Evolutionary conservation across 1,140 invertebrate genomes (phyloP), one percentile per base, ranked within the genome.

Genomic region (Lineus longissimus): DNA sequence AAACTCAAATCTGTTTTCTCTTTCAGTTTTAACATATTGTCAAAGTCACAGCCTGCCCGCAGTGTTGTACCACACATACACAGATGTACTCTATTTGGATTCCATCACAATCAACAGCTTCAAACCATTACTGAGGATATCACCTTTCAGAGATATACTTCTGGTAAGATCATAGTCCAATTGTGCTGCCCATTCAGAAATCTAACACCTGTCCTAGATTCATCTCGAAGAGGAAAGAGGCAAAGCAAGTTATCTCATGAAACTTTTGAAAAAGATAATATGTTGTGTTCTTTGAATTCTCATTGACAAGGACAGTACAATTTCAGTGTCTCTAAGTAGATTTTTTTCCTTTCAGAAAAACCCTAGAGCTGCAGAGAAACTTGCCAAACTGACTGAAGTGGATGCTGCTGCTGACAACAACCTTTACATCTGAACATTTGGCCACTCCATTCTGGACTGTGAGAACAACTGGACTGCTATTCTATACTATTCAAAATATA

Each of bases 61-160:
- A 13, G 65, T 73, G 11, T 59, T 79, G 15, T 80, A 78, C 64
- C 56, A 71, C n/a, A 73, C 75, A 64, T 80, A 76, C 64, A 76
- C 73, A 31, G 75, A 76, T 27, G 69, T 62, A 19, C 68, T 72
- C 19, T 64, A 72, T 47, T 57, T 71, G 17, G 74, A 78, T 55
- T 62, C 69, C 15, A 17, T 60, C 13, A 72, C 71, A n/a, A 67
- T 79, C 36, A 75, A 70, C 59, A 63, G 65, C n/a, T 79, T 76
- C 62, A 45, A 64, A 29, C 72, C 71, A 1, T 23, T 77, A 11
- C 59, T 75, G n/a, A 59, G 71, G 17, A 61, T 66, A 11, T 72
- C 72, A 41, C 72, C 76, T 4, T 63, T 78, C 33, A 75, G 68
- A 70, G 70, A 77, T 54, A 62, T 77, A 30, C 59, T 69, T 23